phyloP scores from a whole-genome alignment of 23 tunicate species.

The Ciona savignyi region DNA sequence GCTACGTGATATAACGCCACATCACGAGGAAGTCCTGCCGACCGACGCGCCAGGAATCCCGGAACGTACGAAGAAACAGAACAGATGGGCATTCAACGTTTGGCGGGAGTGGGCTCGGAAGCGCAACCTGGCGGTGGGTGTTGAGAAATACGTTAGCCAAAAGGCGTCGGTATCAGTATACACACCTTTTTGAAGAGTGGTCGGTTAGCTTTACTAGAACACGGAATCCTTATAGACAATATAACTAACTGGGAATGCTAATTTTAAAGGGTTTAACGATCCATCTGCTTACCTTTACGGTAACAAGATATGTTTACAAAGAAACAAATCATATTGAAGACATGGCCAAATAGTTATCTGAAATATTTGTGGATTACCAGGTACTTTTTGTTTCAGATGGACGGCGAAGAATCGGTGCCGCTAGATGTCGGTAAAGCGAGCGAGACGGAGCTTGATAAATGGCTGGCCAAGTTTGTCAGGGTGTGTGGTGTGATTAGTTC shows the following conservation, averaged over 20 bases:
- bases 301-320: too few relatives aligned
- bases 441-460: conserved; percentile 70
- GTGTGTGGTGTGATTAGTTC: too few relatives aligned
- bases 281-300: too few relatives aligned
- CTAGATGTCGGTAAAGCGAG: conserved; percentile 90
- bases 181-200: too few relatives aligned
- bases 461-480: conserved; percentile 88
- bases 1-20: not conserved
- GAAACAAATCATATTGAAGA: too few relatives aligned
- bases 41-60: conserved; percentile 91
- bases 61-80: conserved; percentile 91
- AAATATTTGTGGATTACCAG: too few relatives aligned
- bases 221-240: too few relatives aligned
- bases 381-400: not conserved
- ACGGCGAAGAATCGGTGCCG: conserved; percentile 39
- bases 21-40: conserved; percentile 53
- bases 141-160: not conserved
- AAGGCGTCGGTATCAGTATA: not conserved
- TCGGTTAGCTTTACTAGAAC: too few relatives aligned
- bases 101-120: conserved; percentile 98
- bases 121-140: conserved; percentile 56
- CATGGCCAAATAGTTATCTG: too few relatives aligned
- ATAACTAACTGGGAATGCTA: too few relatives aligned
- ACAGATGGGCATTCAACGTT: conserved; percentile 95
- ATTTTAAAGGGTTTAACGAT: too few relatives aligned